Evolutionary conservation across 1,140 invertebrate species (phyloP).

Genomic region (Drosophila malerkotliana): DNA sequence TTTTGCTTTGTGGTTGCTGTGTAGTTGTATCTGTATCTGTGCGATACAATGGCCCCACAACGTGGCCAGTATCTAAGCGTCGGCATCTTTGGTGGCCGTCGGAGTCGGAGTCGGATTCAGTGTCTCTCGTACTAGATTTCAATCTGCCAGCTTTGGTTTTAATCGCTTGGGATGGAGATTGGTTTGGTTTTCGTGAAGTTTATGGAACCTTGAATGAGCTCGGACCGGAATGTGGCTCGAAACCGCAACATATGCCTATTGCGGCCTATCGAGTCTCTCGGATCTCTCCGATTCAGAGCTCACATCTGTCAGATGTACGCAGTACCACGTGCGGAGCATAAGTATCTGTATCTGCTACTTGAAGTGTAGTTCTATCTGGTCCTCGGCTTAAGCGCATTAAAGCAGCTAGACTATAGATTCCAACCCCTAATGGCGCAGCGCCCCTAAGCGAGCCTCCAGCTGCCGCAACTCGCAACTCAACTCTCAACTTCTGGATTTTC

Average conservation of each 20-base stretch:
- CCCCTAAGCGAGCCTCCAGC: constrained; percentile 35
- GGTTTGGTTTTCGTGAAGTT: constrained; percentile 47
- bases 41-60: constrained; percentile 47
- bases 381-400: constrained; percentile 65
- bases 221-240: constrained; percentile 8
- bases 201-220: constrained; percentile 49
- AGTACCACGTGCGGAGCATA: constrained; percentile 35
- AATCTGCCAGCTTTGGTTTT: constrained; percentile 50
- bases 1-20: constrained; percentile 25
- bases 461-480: constrained; percentile 35
- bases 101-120: constrained; percentile 7
- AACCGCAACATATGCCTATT: constrained; percentile 49
- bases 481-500: constrained; percentile 49
- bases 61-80: constrained; percentile 64
- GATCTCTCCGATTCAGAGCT: constrained; percentile 11
- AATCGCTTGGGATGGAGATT: constrained; percentile 36
- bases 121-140: constrained; percentile 42
- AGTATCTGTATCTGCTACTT: constrained; percentile 24
- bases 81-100: constrained; percentile 74
- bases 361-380: constrained; percentile 17
- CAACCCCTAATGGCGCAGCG: constrained; percentile 58
- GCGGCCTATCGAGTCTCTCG: constrained; percentile 11
- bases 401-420: constrained; percentile 35
- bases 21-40: constrained; percentile 13
- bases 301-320: constrained; percentile 31